Base-by-base conservation (phyloP, 2,113 vertebrate genomes). In the Carassius carassius region DNA sequence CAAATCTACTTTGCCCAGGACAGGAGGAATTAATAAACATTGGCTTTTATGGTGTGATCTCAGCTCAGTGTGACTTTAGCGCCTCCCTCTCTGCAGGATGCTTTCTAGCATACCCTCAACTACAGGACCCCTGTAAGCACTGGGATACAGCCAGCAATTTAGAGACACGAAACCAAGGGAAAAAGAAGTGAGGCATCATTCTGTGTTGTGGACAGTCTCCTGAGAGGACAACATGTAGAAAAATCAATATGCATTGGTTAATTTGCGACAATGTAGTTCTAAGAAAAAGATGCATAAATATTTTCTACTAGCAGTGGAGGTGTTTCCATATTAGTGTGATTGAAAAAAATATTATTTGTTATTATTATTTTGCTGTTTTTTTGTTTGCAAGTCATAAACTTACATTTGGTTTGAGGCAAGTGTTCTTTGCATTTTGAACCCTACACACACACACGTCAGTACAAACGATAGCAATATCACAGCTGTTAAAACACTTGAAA, bases 21-120 rank as follows among this genome's bases (percentile, higher is more conserved):
- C 56, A 44, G 47, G 4, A 77, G 63, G 56, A 49, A 67, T 75
- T 76, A 74, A 58, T 56, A 83, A 88, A 88, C 58, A 79, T 74
- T 51, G 29, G 54, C 80, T 60, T 85, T 74, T 58, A 29, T 54
- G 56, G 47, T 44, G 25, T 29, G 75, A 72, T 81, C 37, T 54
- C 13, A 65, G 44, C 69, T 35, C 69, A 44, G 16, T 62, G 37
- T 47, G 25, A 19, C 29, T 21, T 41, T 44, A 74, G 51, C 1
- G 58, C 29, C 58, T 37, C 70, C 41, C 11, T 72, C 63, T 83
- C 85, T 5, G 0, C 62, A 70, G 85, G 62, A 70, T 35, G 21
- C 60, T 77, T 86, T 75, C 80, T 73, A 82, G 80, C 8, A 13
- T 21, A 56, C 32, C 25, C 44, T 51, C 51, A 29, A 54, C 65